Conservation (phyloP, 2,888 invertebrate species). For the Trachelus iudaicus region DNA sequence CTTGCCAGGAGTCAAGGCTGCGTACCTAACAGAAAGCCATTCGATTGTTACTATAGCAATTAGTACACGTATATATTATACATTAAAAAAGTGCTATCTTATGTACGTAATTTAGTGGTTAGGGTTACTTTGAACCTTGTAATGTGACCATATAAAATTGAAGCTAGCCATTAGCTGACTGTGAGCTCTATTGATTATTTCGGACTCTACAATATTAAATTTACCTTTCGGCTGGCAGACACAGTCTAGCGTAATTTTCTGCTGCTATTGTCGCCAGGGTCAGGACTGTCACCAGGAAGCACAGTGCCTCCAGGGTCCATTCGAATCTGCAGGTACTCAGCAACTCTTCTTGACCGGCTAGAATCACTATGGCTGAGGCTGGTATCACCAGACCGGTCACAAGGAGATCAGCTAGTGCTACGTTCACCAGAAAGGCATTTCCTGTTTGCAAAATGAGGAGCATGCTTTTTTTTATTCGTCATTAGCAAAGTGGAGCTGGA, state of each 20-base stretch:
- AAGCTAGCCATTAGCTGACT: background rate
- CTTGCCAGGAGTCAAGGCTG: constrained; percentile 65
- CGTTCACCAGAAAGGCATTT: constrained; percentile 77
- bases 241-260: constrained; percentile 76
- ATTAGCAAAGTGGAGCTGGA: background rate
- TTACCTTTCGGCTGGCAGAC: constrained; percentile 68
- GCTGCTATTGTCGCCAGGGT: constrained; percentile 74
- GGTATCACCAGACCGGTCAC: constrained; percentile 78
- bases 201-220: constrained; percentile 11
- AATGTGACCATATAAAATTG: background rate
- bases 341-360: constrained; percentile 73
- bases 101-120: background rate
- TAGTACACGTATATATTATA: background rate
- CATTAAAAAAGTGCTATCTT: background rate
- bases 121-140: background rate
- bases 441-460: constrained; percentile 64
- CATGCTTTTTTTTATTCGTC: background rate
- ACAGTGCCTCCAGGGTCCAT: constrained; percentile 75
- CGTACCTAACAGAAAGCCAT: constrained; percentile 53
- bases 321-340: constrained; percentile 73
- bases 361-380: constrained; percentile 75
- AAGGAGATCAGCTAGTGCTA: constrained; percentile 78
- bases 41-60: background rate
- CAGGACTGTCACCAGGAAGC: constrained; percentile 75
- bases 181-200: background rate